Evolutionary conservation across 2,113 vertebrate species (phyloP), one percentile per base, ranked within the genome.

Genomic region (Cyprinus carpio): DNA sequence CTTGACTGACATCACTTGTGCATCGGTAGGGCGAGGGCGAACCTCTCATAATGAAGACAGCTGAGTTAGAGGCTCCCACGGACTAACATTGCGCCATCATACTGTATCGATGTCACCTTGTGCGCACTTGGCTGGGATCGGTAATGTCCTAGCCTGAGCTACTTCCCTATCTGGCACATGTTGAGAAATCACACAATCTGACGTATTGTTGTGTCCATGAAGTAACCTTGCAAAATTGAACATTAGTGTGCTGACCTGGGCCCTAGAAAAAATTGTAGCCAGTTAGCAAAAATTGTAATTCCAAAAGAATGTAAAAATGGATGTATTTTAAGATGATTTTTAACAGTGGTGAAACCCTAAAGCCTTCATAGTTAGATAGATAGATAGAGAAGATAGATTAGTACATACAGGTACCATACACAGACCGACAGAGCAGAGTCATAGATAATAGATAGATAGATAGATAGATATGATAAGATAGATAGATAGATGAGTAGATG

Each of bases 41-140:
- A n/a, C n/a, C n/a, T n/a, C n/a, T n/a, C n/a, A n/a, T n/a, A n/a
- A n/a, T n/a, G n/a, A n/a, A 75, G 67, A 75, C 56, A 83, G 69
- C 69, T 75, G 75, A 77, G 81, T 49, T 15, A 64, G 51, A 83
- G n/a, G 72, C 25, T 40, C 27, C 8, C 34, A 54, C 34, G 12
- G 25, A 75, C 60, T 27, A n/a, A 64, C 80, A 56, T 10, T 10
- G 58, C 25, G 9, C 49, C 72, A n/a, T n/a, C 58, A 27, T 79
- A 31, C 54, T n/a, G 78, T 71, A 82, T n/a, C n/a, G n/a, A 78
- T 82, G 64, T 64, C 64, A 82, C 15, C 31, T 82, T 29, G 40
- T 58, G 27, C 15, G n/a, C 6, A n/a, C 67, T 64, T 78, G 27
- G 78, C 71, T 37, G 15, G 23, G 49, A 69, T 71, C 54, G 12